These are phyloP conservation scores for Polydrusus tereticollis DNA, from an alignment of 2,888 invertebrate genomes.

Conservation along the genomic window DNA sequence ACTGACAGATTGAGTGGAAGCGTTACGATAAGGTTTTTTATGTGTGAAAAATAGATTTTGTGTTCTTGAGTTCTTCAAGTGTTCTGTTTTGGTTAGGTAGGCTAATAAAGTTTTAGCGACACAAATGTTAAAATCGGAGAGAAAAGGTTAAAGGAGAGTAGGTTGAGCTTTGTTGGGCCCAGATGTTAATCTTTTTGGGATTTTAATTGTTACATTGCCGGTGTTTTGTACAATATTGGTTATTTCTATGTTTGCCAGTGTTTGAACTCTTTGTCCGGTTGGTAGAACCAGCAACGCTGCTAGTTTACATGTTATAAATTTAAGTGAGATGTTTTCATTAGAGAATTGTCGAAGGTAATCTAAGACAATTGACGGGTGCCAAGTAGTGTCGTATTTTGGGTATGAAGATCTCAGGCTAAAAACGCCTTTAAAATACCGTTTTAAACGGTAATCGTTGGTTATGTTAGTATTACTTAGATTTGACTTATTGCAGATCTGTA, in stretches of 20 bases:
- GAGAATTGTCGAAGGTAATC: background rate
- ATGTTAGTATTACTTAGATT: conserved; percentile 28
- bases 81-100: too few relatives aligned
- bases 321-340: background rate
- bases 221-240: background rate
- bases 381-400: conserved; percentile 27
- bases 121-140: background rate
- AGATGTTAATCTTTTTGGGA: conserved; percentile 26
- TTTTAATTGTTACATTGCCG: conserved; percentile 6
- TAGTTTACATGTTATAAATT: conserved; percentile 22
- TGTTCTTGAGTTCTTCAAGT: too few relatives aligned
- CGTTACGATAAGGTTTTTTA: background rate
- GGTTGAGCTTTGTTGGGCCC: background rate
- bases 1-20: too few relatives aligned
- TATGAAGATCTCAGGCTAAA: conserved; percentile 15
- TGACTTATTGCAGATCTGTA: conserved; percentile 40
- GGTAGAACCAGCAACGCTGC: conserved; percentile 27
- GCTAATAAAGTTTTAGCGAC: background rate
- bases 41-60: too few relatives aligned
- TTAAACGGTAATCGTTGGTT: conserved; percentile 32
- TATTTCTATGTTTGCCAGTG: conserved; percentile 27
- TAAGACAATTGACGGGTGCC: conserved; percentile 31
- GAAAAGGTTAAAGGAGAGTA: background rate
- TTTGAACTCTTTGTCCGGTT: conserved; percentile 40
- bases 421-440: conserved; percentile 43